phyloP scores from a whole-genome alignment of 2,797 vertebrate genomes.

The Halcyon smyrnensis region DNA sequence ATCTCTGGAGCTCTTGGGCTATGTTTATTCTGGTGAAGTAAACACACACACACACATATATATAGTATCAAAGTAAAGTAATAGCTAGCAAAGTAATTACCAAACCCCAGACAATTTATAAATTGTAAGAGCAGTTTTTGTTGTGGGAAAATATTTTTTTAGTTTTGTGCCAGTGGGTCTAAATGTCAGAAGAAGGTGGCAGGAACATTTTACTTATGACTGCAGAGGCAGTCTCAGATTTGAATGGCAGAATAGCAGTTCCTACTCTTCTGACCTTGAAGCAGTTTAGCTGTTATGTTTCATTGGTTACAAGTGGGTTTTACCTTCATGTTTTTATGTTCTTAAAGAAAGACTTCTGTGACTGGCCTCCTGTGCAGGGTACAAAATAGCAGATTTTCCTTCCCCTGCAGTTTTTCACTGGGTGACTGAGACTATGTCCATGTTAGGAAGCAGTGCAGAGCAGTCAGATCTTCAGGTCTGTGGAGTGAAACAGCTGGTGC shows the following conservation, averaged over 20 bases:
- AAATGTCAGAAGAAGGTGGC: background rate
- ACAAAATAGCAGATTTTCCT: background rate
- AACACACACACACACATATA: background rate
- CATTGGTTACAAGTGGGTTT: background rate
- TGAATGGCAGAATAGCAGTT: background rate
- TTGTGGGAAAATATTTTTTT: background rate
- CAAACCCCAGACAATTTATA: background rate
- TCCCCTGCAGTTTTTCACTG: background rate
- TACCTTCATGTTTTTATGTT: background rate
- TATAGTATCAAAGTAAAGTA: background rate
- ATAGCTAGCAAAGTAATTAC: background rate
- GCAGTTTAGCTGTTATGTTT: background rate
- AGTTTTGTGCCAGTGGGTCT: background rate
- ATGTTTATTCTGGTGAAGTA: background rate
- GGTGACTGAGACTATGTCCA: background rate
- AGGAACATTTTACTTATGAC: background rate
- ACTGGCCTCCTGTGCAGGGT: background rate
- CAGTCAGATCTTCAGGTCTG: background rate
- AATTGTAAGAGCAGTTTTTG: background rate
- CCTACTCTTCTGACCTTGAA: background rate
- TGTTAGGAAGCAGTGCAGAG: background rate
- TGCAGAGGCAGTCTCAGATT: background rate
- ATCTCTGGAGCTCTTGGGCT: background rate
- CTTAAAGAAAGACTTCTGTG: background rate
- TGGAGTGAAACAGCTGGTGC: background rate